These are phyloP conservation scores for Xenotilapia caudafasciata DNA, from an alignment of 2,113 vertebrate species.

Conservation along the genomic window DNA sequence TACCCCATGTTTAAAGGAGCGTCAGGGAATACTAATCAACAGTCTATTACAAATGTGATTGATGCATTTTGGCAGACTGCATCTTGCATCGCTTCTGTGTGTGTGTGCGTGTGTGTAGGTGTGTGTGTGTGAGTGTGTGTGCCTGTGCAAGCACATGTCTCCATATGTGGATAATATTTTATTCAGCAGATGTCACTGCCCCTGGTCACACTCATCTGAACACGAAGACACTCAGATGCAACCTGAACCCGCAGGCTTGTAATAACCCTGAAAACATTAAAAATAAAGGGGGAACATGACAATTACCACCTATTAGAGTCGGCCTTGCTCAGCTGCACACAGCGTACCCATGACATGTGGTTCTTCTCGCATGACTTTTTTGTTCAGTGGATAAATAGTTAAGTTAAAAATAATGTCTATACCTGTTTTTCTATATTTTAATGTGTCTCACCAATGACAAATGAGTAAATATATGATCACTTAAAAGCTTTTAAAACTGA, in stretches of 20 bases:
- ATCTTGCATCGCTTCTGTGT: not conserved
- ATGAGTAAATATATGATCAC: not conserved
- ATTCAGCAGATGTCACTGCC: conserved; percentile 58
- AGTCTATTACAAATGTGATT: conserved; percentile 12
- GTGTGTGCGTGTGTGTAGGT: not conserved
- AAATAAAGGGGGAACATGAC: conserved; percentile 63
- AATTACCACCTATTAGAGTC: conserved; percentile 69
- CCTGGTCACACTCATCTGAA: conserved; percentile 58
- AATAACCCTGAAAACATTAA: conserved; percentile 69
- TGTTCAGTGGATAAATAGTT: not conserved
- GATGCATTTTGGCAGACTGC: conserved; percentile 26
- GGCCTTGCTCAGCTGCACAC: conserved; percentile 6
- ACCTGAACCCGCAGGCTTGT: conserved; percentile 57
- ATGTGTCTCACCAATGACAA: not conserved
- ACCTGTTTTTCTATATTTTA: not conserved
- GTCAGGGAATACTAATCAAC: conserved; percentile 38
- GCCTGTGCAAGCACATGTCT: not conserved
- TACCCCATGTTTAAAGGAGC: conserved; percentile 2
- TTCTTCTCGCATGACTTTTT: not conserved
- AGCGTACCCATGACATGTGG: not conserved
- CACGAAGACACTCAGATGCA: conserved; percentile 51
- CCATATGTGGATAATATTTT: conserved; percentile 51
- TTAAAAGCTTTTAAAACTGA: not conserved
- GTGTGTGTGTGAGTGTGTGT: not conserved
- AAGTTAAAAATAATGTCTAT: not conserved